Conservation (phyloP, 2,113 vertebrate genomes). For the Lampris incognitus region DNA sequence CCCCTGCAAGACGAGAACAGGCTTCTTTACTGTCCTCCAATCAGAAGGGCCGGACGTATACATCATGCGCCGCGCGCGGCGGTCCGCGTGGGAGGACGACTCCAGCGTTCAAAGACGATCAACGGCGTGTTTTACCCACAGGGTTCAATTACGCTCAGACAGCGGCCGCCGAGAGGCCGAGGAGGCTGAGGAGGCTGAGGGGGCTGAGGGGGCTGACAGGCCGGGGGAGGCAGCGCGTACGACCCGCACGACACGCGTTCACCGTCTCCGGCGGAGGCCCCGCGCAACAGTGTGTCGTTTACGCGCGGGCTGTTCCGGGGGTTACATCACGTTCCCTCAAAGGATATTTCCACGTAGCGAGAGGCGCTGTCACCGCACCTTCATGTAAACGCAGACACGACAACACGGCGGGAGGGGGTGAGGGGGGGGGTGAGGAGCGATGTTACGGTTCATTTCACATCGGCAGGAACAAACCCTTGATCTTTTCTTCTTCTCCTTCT, state of each 20-base stretch:
- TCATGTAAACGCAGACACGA: no score
- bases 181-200: background rate
- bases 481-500: background rate
- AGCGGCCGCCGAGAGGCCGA: background rate
- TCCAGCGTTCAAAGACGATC: slow-evolving; percentile 13
- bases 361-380: no score
- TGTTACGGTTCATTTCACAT: background rate
- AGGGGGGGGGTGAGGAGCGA: background rate
- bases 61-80: background rate
- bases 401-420: no score
- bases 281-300: no score
- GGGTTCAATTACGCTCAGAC: slow-evolving; percentile 28
- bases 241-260: no score
- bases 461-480: background rate
- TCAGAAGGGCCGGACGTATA: background rate
- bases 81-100: background rate
- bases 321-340: no score
- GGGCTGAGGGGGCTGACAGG: no score
- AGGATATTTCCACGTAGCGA: no score
- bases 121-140: slow-evolving; percentile 25
- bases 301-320: no score
- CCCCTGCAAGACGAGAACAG: background rate
- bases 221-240: no score
- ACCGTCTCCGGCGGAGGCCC: no score
- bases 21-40: background rate